Evolutionary conservation across 2,113 vertebrate species (phyloP), one percentile per base, ranked within the genome.

Genomic region (Neolamprologus falcicula): DNA sequence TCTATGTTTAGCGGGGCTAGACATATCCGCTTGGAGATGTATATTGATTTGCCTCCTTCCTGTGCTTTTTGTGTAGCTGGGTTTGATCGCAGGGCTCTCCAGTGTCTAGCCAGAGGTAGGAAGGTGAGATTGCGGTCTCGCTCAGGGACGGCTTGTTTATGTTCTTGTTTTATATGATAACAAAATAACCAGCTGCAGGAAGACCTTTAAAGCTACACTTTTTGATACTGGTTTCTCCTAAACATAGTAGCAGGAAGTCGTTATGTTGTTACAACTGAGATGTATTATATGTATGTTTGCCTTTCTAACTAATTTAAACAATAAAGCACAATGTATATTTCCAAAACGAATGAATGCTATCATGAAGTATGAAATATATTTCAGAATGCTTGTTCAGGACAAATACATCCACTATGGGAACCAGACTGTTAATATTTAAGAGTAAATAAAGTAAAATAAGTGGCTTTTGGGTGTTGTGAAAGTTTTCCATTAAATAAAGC

Each of bases 1-100:
- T 78, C 71, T 78, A 78, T 78, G 24, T 78, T 47, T 28, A 78
- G 71, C 24, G 2, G 42, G 9, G 2, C 71, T n/a, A 31, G 42
- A 78, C 14, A 19, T 19, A 31, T 68, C 63, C 9, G 2, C 42
- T 50, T 78, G 6, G 42, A 50, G 42, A 19, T 50, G 42, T 31
- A 78, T 47, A 50, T 78, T 7, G 71, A 78, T 50, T 50, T 31
- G 42, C 71, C 24, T 78, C 24, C 71, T 78, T 50, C 42, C 71
- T 78, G 42, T 50, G 42, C 6, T 78, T 78, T 47, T 28, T 31
- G 42, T 28, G 24, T 5, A 19, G 24, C 6, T 78, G 24, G 24
- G 5, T 78, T 78, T 50, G 71, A 78, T 78, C 42, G 2, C 6
- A 78, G 71, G 24, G 2, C 71, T 78, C 71, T 76, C 71, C 42